Evolutionary conservation across 1,140 invertebrate species (phyloP).

Genomic region (Hyposmocoma kahamanoa): DNA sequence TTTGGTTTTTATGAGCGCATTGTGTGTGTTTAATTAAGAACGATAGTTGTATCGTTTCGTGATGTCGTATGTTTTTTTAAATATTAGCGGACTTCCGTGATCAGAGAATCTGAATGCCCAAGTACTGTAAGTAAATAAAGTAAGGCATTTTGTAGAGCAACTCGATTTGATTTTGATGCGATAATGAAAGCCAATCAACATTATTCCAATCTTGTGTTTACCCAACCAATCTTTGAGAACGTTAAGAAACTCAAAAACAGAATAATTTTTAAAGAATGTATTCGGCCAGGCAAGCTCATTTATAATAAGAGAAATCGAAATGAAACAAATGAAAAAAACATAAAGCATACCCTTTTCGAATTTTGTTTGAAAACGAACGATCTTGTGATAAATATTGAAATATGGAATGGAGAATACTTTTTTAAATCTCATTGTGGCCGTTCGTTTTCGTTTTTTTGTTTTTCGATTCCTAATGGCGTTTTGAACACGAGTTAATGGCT

Average conservation of each 20-base stretch:
- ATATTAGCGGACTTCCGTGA: background rate
- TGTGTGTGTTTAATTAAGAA: no score
- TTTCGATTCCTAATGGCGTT: background rate
- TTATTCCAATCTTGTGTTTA: background rate
- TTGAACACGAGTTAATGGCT: background rate
- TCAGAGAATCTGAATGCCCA: no score
- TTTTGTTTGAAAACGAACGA: slow-evolving; percentile 63
- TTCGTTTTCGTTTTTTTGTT: background rate
- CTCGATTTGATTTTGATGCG: background rate
- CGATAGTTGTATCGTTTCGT: background rate
- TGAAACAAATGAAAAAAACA: slow-evolving; percentile 35
- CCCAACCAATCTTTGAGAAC: slow-evolving; percentile 21
- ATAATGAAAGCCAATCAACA: background rate
- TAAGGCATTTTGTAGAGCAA: background rate
- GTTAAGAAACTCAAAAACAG: slow-evolving; percentile 46
- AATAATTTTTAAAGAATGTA: slow-evolving; percentile 55
- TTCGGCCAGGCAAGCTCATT: slow-evolving; percentile 41
- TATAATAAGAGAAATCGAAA: slow-evolving; percentile 51
- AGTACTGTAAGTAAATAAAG: no score
- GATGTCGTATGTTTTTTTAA: background rate
- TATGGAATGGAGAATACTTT: slow-evolving; percentile 56
- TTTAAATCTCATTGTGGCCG: slow-evolving; percentile 13
- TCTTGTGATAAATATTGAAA: slow-evolving; percentile 68
- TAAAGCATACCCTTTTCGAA: slow-evolving; percentile 38
- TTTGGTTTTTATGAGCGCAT: no score